Evolutionary conservation across 2,888 invertebrate species (phyloP).

Genomic region (Flabesymbios commensalis): DNA sequence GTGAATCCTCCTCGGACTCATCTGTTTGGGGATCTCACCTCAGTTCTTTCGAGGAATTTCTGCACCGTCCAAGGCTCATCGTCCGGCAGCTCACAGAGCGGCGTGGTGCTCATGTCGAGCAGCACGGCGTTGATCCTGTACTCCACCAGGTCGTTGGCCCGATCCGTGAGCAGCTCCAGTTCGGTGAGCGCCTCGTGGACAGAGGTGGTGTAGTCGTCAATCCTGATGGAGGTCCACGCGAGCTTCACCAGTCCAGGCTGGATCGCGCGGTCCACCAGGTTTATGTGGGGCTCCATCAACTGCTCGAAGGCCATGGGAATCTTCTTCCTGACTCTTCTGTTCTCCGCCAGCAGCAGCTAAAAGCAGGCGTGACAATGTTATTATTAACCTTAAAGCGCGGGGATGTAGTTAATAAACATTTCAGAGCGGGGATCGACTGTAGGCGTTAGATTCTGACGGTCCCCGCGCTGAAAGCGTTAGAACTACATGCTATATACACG

Average conservation of each 20-base stretch:
- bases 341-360: conserved; percentile 62
- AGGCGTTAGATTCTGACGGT: no score
- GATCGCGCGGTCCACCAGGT: conserved; percentile 66
- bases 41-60: conserved; percentile 81
- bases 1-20: no score
- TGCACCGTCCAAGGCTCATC: conserved; percentile 86
- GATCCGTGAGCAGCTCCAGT: conserved; percentile 74
- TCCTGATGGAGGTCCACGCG: conserved; percentile 85
- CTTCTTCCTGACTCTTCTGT: conserved; percentile 54
- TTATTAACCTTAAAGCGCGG: no score
- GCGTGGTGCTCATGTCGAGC: conserved; percentile 83
- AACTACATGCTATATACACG: no score
- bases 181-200: conserved; percentile 68
- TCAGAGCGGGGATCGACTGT: no score
- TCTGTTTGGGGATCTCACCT: conserved; percentile 67
- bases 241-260: conserved; percentile 65
- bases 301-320: conserved; percentile 82
- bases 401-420: no score
- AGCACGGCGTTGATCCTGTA: conserved; percentile 83
- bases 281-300: conserved; percentile 83
- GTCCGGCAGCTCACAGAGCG: conserved; percentile 79
- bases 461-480: no score
- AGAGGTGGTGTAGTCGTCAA: conserved; percentile 76
- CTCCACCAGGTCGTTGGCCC: conserved; percentile 59
- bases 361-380: neutral